Evolutionary conservation across 2,888 invertebrate genomes (phyloP).

Genomic region (Megalurothrips usitatus): DNA sequence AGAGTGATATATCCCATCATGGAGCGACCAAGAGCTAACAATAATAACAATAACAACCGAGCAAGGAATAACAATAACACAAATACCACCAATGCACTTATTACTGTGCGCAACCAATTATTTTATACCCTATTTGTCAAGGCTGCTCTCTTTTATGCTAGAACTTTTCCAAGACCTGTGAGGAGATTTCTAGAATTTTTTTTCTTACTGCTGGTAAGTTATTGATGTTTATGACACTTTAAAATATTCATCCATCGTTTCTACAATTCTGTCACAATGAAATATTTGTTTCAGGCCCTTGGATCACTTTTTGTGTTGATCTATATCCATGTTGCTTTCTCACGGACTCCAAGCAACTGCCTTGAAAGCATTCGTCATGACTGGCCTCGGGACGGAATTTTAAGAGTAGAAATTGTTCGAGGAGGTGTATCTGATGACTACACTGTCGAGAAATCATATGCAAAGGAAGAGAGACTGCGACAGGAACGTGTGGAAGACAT

Average conservation of each 20-base stretch:
- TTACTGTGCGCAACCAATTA: conserved; percentile 82
- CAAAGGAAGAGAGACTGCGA: conserved; percentile 69
- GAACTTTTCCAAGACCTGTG: conserved; percentile 78
- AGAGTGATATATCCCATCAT: not conserved
- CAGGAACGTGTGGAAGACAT: conserved; percentile 52
- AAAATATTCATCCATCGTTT: not conserved
- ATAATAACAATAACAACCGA: conserved; percentile 15
- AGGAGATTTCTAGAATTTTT: conserved; percentile 79
- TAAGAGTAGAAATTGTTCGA: conserved; percentile 81
- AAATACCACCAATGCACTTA: conserved; percentile 65
- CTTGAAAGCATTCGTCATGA: conserved; percentile 78
- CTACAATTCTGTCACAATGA: not conserved
- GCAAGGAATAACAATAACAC: conserved; percentile 42
- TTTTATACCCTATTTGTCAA: conserved; percentile 94
- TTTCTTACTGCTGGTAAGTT: conserved; percentile 66
- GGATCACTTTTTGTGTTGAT: conserved; percentile 83
- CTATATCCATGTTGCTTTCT: conserved; percentile 93
- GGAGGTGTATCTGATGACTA: conserved; percentile 62
- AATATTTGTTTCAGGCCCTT: conserved; percentile 59
- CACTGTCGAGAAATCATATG: conserved; percentile 75
- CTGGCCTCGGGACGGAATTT: conserved; percentile 94
- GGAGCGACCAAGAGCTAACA: conserved; percentile 1
- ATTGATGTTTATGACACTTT: not conserved
- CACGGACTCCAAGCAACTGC: conserved; percentile 88
- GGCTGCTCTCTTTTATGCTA: conserved; percentile 85